A percentile compares a stretch with the other conserved stretches of the same genome.
phyloP scores from a whole-genome alignment of 2,797 vertebrate species.

The Sebastolobus alascanus region DNA sequence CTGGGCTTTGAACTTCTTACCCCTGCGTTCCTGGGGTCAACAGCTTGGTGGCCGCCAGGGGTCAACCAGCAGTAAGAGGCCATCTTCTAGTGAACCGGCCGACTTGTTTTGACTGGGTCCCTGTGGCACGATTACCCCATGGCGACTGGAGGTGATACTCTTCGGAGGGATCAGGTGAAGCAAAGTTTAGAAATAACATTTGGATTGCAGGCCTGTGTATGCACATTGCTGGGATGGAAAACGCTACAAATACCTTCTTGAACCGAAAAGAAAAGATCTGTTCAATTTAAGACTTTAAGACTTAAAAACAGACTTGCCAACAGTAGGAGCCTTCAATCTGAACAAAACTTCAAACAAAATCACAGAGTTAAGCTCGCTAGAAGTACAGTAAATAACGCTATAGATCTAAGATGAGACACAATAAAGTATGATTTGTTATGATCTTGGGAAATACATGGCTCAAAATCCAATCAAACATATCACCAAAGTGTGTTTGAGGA shows the following conservation, averaged over 20 bases:
- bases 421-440: constrained; percentile 82
- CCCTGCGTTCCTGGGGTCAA: constrained; percentile 79
- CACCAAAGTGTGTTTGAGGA: constrained; percentile 83
- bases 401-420: constrained; percentile 76
- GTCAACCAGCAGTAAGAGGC: constrained; percentile 81
- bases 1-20: constrained; percentile 86
- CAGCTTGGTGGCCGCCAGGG: constrained; percentile 79
- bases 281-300: constrained; percentile 64
- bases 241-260: constrained; percentile 55
- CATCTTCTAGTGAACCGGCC: constrained; percentile 73
- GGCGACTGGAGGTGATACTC: constrained; percentile 69
- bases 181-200: constrained; percentile 74
- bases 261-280: constrained; percentile 44
- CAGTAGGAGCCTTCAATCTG: constrained; percentile 60
- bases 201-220: constrained; percentile 41
- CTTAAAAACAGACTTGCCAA: constrained; percentile 66
- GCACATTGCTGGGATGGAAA: constrained; percentile 29
- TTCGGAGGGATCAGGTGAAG: constrained; percentile 73
- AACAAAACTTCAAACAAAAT: constrained; percentile 77
- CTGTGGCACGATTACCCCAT: constrained; percentile 73
- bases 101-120: constrained; percentile 82
- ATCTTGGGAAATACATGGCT: constrained; percentile 82
- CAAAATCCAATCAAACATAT: constrained; percentile 84
- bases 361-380: constrained; percentile 65
- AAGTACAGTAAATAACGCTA: constrained; percentile 77